phyloP scores from a whole-genome alignment of 2,797 vertebrate species.

The Mycteria americana region DNA sequence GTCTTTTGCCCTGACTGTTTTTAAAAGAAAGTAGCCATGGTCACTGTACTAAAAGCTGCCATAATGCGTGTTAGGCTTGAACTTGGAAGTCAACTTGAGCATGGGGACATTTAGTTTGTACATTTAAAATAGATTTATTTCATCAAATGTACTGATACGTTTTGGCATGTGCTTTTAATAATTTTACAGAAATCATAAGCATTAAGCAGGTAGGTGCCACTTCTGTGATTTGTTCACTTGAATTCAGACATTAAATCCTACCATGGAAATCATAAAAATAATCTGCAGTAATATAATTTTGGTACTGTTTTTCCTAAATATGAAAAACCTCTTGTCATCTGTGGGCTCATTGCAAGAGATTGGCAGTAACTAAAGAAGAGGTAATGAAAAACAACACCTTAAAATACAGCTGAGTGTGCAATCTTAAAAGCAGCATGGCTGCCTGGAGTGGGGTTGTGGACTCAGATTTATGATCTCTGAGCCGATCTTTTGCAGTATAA shows the following conservation, averaged over 20 bases:
- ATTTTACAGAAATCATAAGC: neutral
- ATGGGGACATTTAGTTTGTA: neutral
- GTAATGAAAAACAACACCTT: neutral
- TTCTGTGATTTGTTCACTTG: neutral
- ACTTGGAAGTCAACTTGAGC: neutral
- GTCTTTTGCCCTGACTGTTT: neutral
- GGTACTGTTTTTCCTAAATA: neutral
- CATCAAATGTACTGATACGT: neutral
- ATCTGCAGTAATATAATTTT: neutral
- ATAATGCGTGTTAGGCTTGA: neutral
- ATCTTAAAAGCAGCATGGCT: neutral
- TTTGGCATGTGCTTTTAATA: neutral
- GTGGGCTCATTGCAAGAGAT: neutral
- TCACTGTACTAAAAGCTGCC: neutral
- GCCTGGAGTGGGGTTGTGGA: neutral
- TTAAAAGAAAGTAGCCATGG: neutral
- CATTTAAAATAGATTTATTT: neutral
- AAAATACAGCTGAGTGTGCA: neutral
- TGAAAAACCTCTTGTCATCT: neutral
- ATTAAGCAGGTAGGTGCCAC: conserved; percentile 35
- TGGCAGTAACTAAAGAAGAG: neutral
- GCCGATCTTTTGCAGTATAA: neutral
- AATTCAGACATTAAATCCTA: neutral
- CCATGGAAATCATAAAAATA: neutral
- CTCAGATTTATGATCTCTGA: neutral